These are phyloP conservation scores for Dreissena polymorpha DNA, from an alignment of 1,140 invertebrate genomes.

Conservation along the genomic window DNA sequence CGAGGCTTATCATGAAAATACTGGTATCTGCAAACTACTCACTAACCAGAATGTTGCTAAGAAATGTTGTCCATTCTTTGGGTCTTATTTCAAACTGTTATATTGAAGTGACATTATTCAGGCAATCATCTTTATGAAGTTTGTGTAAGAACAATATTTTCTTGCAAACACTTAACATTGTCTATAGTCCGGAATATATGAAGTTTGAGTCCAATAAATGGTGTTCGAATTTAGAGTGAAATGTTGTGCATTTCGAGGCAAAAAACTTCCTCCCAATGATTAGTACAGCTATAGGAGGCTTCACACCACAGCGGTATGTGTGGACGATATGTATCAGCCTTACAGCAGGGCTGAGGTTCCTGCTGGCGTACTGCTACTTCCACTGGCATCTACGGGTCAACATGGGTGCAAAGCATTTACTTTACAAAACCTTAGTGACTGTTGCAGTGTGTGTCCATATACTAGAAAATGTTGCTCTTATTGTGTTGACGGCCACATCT, in stretches of 20 bases:
- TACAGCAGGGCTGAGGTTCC: slow-evolving; percentile 91
- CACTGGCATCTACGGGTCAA: slow-evolving; percentile 82
- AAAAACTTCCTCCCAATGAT: slow-evolving; percentile 94
- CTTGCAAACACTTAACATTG: too few relatives aligned
- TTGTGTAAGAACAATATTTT: too few relatives aligned
- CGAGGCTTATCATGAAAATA: too few relatives aligned
- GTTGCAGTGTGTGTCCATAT: slow-evolving; percentile 87
- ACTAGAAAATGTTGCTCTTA: slow-evolving; percentile 89
- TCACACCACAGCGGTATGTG: slow-evolving; percentile 93
- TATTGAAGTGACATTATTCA: too few relatives aligned
- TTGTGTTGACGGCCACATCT: slow-evolving; percentile 92
- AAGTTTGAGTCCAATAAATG: too few relatives aligned
- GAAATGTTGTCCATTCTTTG: too few relatives aligned
- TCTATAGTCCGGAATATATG: too few relatives aligned
- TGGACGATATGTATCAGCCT: slow-evolving; percentile 94
- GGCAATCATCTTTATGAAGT: too few relatives aligned
- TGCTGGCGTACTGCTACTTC: slow-evolving; percentile 88
- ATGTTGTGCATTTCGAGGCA: slow-evolving; percentile 82
- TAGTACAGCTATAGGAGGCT: slow-evolving; percentile 94
- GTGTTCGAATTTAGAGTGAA: too few relatives aligned
- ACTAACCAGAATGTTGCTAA: too few relatives aligned
- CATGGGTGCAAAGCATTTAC: slow-evolving; percentile 70
- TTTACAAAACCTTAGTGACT: slow-evolving; percentile 83
- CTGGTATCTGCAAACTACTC: too few relatives aligned
- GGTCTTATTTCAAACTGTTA: too few relatives aligned